Percentiles rank a stretch among this genome's conserved stretches.
These are phyloP conservation scores for Glaucomys volans DNA, from an alignment of 2,113 vertebrate species.

Conservation along the genomic window DNA sequence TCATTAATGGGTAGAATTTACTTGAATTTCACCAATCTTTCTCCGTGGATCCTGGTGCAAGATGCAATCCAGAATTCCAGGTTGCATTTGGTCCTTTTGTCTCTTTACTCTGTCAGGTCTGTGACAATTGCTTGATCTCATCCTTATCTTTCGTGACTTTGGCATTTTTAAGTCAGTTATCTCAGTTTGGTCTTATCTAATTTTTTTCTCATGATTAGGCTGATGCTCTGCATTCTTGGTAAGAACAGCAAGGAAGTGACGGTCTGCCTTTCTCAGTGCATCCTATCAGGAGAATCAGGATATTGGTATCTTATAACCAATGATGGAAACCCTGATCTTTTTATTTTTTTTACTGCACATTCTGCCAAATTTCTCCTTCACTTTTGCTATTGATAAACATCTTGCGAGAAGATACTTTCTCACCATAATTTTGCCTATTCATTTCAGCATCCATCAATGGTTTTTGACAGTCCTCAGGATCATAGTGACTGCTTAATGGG, in stretches of 20 bases:
- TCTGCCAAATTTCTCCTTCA: neutral
- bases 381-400: neutral
- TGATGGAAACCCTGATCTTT: neutral
- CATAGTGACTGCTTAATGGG: neutral
- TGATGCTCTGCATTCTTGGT: neutral
- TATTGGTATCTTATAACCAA: neutral
- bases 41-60: neutral
- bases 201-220: neutral
- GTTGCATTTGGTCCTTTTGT: neutral
- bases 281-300: neutral
- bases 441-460: neutral
- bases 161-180: neutral
- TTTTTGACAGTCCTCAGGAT: neutral
- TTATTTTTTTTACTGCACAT: neutral
- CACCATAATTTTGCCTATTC: neutral
- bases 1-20: neutral
- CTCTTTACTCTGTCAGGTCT: neutral
- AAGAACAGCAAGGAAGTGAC: neutral
- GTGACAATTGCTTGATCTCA: neutral
- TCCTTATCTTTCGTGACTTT: neutral
- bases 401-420: neutral
- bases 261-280: neutral
- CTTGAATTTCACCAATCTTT: neutral
- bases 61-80: neutral
- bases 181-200: neutral